phyloP scores from a whole-genome alignment of 35 echinoderm and acorn worm genomes.

The Patiria miniata region DNA sequence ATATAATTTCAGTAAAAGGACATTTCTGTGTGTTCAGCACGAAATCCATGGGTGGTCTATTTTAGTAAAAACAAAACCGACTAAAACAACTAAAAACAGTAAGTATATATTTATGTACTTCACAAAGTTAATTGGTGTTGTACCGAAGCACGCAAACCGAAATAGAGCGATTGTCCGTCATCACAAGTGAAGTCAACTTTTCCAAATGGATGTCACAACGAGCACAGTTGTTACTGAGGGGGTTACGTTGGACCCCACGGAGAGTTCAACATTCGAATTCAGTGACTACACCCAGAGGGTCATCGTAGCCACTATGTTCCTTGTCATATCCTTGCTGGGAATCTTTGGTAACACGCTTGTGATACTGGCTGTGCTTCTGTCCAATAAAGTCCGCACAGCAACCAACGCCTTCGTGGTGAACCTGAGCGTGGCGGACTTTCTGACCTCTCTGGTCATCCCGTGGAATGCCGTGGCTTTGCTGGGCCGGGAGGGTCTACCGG shows the following conservation, averaged over 20 bases:
- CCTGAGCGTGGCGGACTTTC: conserved; percentile 76
- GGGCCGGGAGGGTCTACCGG: conserved; percentile 51
- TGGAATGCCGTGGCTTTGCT: conserved; percentile 74
- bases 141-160: too few relatives aligned
- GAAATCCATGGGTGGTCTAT: too few relatives aligned
- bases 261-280: conserved; percentile 22
- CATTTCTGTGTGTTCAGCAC: too few relatives aligned
- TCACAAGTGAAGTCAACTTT: too few relatives aligned
- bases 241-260: background rate
- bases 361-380: conserved; percentile 46
- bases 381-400: conserved; percentile 66
- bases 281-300: conserved; percentile 41
- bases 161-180: too few relatives aligned
- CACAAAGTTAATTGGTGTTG: too few relatives aligned
- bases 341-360: conserved; percentile 49
- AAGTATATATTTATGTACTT: too few relatives aligned
- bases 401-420: conserved; percentile 95
- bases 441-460: conserved; percentile 65
- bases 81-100: too few relatives aligned
- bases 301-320: conserved; percentile 44
- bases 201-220: too few relatives aligned
- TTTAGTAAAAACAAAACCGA: too few relatives aligned
- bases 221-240: too few relatives aligned
- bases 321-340: conserved; percentile 31
- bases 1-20: too few relatives aligned